Percentiles rank a stretch among this genome's conserved stretches.
Conservation (phyloP, 1,140 invertebrate genomes). For the Brachionus sp. region DNA sequence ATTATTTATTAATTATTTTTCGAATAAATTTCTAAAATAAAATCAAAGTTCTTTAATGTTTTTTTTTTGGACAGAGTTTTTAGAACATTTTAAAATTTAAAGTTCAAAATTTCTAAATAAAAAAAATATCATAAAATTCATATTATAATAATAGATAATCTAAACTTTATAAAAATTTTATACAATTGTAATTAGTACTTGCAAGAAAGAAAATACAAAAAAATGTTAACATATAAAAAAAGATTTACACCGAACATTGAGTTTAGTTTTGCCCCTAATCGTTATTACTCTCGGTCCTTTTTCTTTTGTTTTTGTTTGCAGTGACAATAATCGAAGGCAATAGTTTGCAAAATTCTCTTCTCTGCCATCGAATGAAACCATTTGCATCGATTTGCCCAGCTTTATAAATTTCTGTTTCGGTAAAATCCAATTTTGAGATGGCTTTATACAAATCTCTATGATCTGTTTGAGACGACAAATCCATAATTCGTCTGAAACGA, state of each 20-base stretch:
- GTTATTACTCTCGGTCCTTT: slow-evolving; percentile 27
- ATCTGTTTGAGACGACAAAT: slow-evolving; percentile 35
- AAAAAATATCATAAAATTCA: slow-evolving; percentile 33
- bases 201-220: slow-evolving; percentile 27
- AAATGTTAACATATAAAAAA: slow-evolving; percentile 17
- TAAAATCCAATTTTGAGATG: slow-evolving; percentile 33
- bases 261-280: background rate
- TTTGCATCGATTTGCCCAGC: slow-evolving; percentile 29
- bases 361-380: slow-evolving; percentile 34
- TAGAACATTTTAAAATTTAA: background rate
- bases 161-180: slow-evolving; percentile 34
- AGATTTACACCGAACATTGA: background rate
- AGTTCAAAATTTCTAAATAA: slow-evolving; percentile 5
- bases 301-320: slow-evolving; percentile 38
- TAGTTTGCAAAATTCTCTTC: slow-evolving; percentile 43
- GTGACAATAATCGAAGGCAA: slow-evolving; percentile 37
- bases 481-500: slow-evolving; percentile 43
- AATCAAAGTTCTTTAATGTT: background rate
- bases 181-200: slow-evolving; percentile 26
- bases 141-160: background rate
- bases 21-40: background rate
- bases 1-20: slow-evolving; percentile 23
- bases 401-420: slow-evolving; percentile 40
- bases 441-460: slow-evolving; percentile 42
- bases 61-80: background rate